Evolutionary conservation across 2,888 invertebrate genomes (phyloP), one percentile per base, ranked within the genome.

Genomic region (Callyntrura guangdongensis): DNA sequence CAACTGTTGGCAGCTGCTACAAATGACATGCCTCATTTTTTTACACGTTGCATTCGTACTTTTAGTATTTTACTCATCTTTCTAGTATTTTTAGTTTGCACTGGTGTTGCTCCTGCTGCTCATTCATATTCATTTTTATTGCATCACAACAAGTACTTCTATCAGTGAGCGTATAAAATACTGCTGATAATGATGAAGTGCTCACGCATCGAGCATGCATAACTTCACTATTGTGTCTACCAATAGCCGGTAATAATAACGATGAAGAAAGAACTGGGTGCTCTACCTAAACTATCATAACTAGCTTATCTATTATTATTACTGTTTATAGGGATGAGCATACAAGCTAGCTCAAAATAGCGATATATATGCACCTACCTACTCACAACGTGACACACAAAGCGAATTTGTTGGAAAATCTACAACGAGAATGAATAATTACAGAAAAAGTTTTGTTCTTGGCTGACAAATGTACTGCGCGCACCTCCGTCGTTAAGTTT

Each of bases 1-100:
- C 86, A 86, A 86, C 86, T 61, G 86, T 86, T 77, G 86, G 77
- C 77, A 86, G 49, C 77, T 64, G 47, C 59, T 64, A 77, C 64
- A 77, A 86, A 86, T 72, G 86, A 77, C 86, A 77, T 83, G 64
- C 67, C 12, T 83, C 64, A 83, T 83, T 64, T 82, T 36, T 27
- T 36, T 59, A 36, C 56, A 79, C 56, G 36, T 36, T 36, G n/a
- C 53, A 83, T 17, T 17, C 17, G n/a, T 47, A 17, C 59, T 59
- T 17, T 36, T 59, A 25, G 59, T n/a, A 14, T 53, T 22, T 49
- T 59, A 27, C 27, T 9, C 56, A 56, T 79, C 25, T 77, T 79
- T 27, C 36, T 36, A 36, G 36, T 36, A 20, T 79, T 59, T 59
- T 27, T 27, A 17, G 20, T 49, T 5, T 22, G 74, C 74, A 22